Percentiles rank a stretch among this genome's conserved stretches.
phyloP scores from a whole-genome alignment of 2,113 vertebrate genomes.

The Rhodinocichla rosea region DNA sequence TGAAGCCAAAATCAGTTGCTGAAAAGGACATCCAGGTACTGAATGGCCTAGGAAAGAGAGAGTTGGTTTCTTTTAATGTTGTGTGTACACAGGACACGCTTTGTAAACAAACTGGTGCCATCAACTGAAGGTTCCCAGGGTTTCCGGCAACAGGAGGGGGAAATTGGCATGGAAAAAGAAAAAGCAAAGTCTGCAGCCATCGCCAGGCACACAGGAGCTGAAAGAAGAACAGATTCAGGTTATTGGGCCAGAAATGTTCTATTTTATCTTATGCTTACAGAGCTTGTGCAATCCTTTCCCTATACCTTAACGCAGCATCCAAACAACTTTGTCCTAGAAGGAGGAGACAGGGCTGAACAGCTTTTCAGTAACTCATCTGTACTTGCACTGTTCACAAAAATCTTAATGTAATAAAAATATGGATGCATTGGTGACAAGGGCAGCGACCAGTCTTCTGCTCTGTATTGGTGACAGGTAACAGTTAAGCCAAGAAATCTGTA shows the following conservation, averaged over 20 bases:
- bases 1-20: not conserved
- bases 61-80: not conserved
- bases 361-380: not conserved
- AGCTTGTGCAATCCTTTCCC: not conserved
- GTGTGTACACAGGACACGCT: not conserved
- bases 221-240: not conserved
- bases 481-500: not conserved
- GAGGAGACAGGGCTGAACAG: not conserved
- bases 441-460: not conserved
- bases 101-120: not conserved
- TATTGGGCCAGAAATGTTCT: not conserved
- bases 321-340: not conserved
- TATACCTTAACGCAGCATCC: not conserved
- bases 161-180: not conserved
- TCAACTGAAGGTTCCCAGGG: not conserved
- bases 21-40: not conserved
- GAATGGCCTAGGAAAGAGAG: not conserved
- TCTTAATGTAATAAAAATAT: not conserved
- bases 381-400: not conserved
- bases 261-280: not conserved
- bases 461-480: not conserved
- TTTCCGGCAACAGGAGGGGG: not conserved
- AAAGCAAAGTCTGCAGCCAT: not conserved
- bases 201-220: accelerated
- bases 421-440: not conserved